These are phyloP conservation scores for Drosophila flavopinicola DNA, from an alignment of 2,888 invertebrate genomes.

Conservation along the genomic window DNA sequence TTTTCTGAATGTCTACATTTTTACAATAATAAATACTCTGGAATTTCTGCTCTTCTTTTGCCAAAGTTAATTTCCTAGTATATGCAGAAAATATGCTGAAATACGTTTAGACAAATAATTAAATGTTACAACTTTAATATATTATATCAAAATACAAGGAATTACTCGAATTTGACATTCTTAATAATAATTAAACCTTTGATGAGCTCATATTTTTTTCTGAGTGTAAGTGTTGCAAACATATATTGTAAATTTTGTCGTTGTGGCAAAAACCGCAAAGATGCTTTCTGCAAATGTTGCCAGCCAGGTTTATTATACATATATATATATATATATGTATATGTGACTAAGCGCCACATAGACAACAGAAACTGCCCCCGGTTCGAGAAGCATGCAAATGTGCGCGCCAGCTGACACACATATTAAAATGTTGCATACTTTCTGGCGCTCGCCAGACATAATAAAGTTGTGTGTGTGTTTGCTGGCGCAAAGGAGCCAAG, in stretches of 20 bases:
- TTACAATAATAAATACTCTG: too few relatives aligned
- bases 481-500: constrained; percentile 26
- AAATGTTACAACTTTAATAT: too few relatives aligned
- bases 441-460: constrained; percentile 55
- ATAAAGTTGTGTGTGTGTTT: constrained; percentile 60
- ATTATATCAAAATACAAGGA: too few relatives aligned
- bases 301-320: constrained; percentile 61
- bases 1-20: too few relatives aligned
- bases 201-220: background rate
- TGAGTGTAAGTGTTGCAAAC: constrained; percentile 1
- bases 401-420: constrained; percentile 69
- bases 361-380: constrained; percentile 36
- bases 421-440: constrained; percentile 79
- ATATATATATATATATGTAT: background rate
- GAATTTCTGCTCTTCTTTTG: too few relatives aligned
- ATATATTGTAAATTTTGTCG: constrained; percentile 52
- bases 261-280: constrained; percentile 58
- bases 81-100: too few relatives aligned
- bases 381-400: constrained; percentile 38
- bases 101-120: too few relatives aligned
- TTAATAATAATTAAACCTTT: too few relatives aligned
- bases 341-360: constrained; percentile 32
- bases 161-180: too few relatives aligned
- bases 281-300: constrained; percentile 55
- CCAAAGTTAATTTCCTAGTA: too few relatives aligned